Conservation (phyloP, 1,140 invertebrate genomes). For the Oryzaephilus surinamensis region DNA sequence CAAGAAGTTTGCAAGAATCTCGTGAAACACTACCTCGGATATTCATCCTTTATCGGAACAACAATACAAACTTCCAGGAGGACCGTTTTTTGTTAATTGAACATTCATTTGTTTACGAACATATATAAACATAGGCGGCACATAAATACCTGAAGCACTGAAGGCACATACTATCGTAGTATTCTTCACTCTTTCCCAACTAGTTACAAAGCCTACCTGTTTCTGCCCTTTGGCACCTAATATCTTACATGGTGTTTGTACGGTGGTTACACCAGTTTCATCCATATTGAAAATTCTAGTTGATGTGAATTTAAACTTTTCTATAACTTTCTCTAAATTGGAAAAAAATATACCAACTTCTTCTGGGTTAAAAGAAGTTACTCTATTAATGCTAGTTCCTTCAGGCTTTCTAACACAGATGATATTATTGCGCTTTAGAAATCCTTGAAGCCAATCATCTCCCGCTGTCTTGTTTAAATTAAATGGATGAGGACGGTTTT, state of each 20-base stretch:
- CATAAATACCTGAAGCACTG: constrained; percentile 32
- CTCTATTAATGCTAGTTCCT: constrained; percentile 14
- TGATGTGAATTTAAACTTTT: constrained; percentile 29
- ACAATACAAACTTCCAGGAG: constrained; percentile 28
- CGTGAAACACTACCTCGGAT: too few relatives aligned
- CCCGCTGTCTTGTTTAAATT: too few relatives aligned
- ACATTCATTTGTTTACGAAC: constrained; percentile 27
- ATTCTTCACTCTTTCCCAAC: constrained; percentile 37
- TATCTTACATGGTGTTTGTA: too few relatives aligned
- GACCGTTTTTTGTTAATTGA: constrained; percentile 24
- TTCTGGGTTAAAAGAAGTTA: constrained; percentile 13
- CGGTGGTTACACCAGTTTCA: constrained; percentile 22
- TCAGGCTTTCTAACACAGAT: constrained; percentile 15
- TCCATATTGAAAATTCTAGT: constrained; percentile 30
- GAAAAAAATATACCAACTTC: constrained; percentile 20
- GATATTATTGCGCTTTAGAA: constrained; percentile 25
- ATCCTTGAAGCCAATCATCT: constrained; percentile 31
- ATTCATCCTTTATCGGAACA: constrained; percentile 33
- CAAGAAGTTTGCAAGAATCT: too few relatives aligned
- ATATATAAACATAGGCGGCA: constrained; percentile 39
- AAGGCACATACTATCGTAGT: constrained; percentile 34
- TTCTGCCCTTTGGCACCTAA: constrained; percentile 21
- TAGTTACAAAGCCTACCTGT: constrained; percentile 33
- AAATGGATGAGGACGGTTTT: too few relatives aligned
- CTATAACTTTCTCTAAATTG: constrained; percentile 26